These are phyloP conservation scores for Clamator glandarius DNA, from an alignment of 2,797 vertebrate genomes.

Conservation along the genomic window DNA sequence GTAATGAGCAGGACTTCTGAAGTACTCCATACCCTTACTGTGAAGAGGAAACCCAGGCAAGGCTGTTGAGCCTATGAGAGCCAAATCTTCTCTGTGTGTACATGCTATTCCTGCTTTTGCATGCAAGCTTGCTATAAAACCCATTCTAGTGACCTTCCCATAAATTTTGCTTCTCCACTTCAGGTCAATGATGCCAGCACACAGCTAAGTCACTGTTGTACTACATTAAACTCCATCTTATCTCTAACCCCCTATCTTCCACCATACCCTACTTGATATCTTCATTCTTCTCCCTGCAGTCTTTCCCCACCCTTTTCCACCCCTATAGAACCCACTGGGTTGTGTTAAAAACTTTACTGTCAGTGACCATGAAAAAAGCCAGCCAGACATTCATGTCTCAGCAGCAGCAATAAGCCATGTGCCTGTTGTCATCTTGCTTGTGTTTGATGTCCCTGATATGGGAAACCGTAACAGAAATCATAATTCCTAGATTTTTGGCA, in stretches of 20 bases:
- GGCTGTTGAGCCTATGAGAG: not conserved
- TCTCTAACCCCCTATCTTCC: not conserved
- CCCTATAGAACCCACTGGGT: not conserved
- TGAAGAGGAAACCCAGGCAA: not conserved
- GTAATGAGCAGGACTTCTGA: not conserved
- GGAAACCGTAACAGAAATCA: not conserved
- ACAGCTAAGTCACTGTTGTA: not conserved
- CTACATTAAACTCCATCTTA: not conserved
- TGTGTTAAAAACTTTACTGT: not conserved
- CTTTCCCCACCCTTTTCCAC: not conserved
- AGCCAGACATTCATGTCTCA: not conserved
- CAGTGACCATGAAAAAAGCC: not conserved
- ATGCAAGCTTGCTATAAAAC: not conserved
- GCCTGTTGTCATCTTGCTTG: not conserved
- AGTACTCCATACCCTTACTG: not conserved
- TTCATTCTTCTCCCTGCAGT: not conserved
- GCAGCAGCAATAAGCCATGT: not conserved
- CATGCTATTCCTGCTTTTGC: not conserved
- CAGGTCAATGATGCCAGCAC: not conserved
- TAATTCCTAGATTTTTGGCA: not conserved
- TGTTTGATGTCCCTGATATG: not conserved
- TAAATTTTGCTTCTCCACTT: not conserved
- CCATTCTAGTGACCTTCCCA: not conserved
- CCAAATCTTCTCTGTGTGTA: not conserved
- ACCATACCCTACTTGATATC: not conserved